Conservation (phyloP, 2,113 vertebrate species). For the Gallinago media region DNA sequence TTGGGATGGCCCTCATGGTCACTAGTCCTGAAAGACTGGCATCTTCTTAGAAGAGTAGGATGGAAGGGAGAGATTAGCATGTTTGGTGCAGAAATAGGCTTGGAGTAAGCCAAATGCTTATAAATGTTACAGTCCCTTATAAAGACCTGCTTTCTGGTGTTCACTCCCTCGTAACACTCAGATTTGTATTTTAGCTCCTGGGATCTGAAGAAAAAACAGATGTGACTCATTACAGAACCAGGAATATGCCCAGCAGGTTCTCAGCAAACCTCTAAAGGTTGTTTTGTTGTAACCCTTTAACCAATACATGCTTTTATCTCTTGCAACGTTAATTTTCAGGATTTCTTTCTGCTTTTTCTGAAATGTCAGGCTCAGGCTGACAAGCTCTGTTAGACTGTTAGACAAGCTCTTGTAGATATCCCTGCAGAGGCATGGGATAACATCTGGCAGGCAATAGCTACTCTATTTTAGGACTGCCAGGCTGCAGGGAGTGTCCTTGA, state of each 20-base stretch:
- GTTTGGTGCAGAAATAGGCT: background rate
- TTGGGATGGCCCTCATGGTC: background rate
- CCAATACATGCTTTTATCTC: background rate
- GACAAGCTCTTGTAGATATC: background rate
- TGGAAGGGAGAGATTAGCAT: background rate
- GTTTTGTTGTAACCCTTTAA: background rate
- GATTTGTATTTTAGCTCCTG: background rate
- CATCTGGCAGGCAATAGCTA: background rate
- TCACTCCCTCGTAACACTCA: background rate
- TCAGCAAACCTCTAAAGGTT: background rate
- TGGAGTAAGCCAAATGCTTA: background rate
- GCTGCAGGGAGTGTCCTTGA: background rate
- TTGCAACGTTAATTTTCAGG: background rate
- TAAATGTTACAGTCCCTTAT: background rate
- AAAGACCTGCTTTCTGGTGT: background rate
- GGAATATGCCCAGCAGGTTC: background rate
- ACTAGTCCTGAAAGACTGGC: background rate
- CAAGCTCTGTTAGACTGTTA: background rate
- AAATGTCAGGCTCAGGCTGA: background rate
- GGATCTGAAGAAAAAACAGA: background rate
- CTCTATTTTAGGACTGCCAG: slow-evolving; percentile 2
- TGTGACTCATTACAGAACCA: background rate
- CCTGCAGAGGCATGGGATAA: background rate
- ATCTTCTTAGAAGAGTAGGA: background rate
- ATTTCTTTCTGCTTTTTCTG: background rate